A percentile compares a stretch with the other conserved stretches of the same genome.
Conservation (phyloP, 2,888 invertebrate species). For the Anagyrus pseudococci region DNA sequence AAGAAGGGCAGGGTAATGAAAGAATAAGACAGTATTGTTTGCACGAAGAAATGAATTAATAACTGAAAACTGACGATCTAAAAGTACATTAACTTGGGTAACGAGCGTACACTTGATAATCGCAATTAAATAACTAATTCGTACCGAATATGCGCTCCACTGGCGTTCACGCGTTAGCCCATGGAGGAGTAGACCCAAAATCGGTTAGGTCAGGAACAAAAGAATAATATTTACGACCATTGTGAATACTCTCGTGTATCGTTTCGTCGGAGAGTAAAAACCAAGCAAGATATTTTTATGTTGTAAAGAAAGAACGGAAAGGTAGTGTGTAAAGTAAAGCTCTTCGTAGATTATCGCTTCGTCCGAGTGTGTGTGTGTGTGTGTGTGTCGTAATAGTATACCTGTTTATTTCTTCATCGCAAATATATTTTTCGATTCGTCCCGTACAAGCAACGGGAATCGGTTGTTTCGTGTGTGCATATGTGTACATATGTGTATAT, state of each 20-base stretch:
- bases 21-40: constrained; percentile 44
- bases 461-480: constrained; percentile 12
- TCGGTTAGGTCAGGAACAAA: constrained; percentile 40
- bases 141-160: constrained; percentile 37
- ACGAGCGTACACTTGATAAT: constrained; percentile 41
- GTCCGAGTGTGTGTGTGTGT: neutral
- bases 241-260: constrained; percentile 34
- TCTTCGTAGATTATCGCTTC: constrained; percentile 16
- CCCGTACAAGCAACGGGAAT: constrained; percentile 25
- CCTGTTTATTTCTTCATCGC: constrained; percentile 22
- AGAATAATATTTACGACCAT: constrained; percentile 32
- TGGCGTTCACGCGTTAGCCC: constrained; percentile 33
- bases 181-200: constrained; percentile 36
- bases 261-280: constrained; percentile 38
- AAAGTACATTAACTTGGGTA: constrained; percentile 54
- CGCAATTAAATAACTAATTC: constrained; percentile 40
- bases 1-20: constrained; percentile 20
- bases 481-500: constrained; percentile 7
- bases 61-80: constrained; percentile 55
- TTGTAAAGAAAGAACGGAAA: constrained; percentile 16
- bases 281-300: constrained; percentile 21
- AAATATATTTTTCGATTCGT: constrained; percentile 21
- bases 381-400: constrained; percentile 3
- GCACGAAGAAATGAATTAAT: constrained; percentile 54
- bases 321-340: constrained; percentile 29